Percentiles rank a stretch among this genome's conserved stretches.
Evolutionary conservation across 2,113 vertebrate species (phyloP).

Genomic region (Clarias batrachus): DNA sequence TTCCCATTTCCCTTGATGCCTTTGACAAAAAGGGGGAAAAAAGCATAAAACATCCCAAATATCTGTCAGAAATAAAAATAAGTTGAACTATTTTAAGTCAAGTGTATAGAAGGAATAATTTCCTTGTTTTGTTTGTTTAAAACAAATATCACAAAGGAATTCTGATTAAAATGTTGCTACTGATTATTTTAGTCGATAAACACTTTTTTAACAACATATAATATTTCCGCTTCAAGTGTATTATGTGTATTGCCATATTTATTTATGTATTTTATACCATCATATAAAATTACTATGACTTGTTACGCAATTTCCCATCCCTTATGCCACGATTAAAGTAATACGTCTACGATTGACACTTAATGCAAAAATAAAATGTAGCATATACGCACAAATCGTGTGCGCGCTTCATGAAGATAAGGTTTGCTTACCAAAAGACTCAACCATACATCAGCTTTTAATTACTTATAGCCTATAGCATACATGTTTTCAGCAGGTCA

Average conservation of each 20-base stretch:
- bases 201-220: too few relatives aligned
- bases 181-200: background rate
- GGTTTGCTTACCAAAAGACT: background rate
- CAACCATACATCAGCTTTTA: background rate
- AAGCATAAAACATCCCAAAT: background rate
- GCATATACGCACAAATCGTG: background rate
- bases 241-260: too few relatives aligned
- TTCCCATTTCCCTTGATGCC: background rate
- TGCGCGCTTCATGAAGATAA: background rate
- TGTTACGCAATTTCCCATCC: background rate
- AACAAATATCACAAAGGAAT: background rate
- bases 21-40: background rate
- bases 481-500: conserved; percentile 78
- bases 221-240: background rate
- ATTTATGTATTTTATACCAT: background rate
- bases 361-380: background rate
- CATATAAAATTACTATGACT: background rate
- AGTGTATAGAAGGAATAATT: background rate
- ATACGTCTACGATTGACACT: background rate
- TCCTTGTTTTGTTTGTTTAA: background rate
- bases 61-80: background rate
- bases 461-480: conserved; percentile 63
- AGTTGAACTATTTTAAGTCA: background rate
- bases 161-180: background rate
- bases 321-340: background rate